Base-by-base conservation (phyloP, 2,797 vertebrate species). In the Siniperca obscura region DNA sequence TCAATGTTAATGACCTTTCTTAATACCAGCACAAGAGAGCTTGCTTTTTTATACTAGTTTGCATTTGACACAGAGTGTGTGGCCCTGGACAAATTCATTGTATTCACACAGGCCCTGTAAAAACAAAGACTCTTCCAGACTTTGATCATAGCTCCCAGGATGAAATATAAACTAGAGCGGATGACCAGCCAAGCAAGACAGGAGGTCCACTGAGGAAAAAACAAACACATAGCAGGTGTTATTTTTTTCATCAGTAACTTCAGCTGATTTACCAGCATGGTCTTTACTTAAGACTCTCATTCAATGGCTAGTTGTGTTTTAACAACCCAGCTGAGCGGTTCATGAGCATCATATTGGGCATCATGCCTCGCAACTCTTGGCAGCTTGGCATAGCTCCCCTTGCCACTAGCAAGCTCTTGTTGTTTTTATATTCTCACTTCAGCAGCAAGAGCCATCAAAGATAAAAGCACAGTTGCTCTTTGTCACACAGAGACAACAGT, bases 381-480 rank as follows among this genome's bases (percentile, higher is more conserved):
- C 88, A 90, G 85, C 61, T 70, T 87, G 79, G 84, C 86, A 74
- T 17, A 8, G 87, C 69, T 88, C 83, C 87, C 86, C 65, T 81
- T 82, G 88, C 85, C 88, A 77, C 77, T 64, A 56, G 80, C 70
- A 53, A 82, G 77, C 84, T 80, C 79, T 85, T 81, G 76, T 86
- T 86, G 74, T 89, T 91, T 91, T 90, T 88, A 86, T 88, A 87
- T 87, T 84, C 87, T 89, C 86, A 90, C 86, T 90, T 89, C 83
- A 83, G 83, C 90, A 82, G 86, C 84, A 72, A 90, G 85, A 91
- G 85, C 89, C 88, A 92, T 93, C 88, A 90, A 91, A 89, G 87
- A 92, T 92, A 87, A 93, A 92, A 91, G 91, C 83, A 76, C 80
- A 87, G 86, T 91, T 87, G 80, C 70, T 90, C 87, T 91, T 91